Base-by-base conservation (phyloP, 2,113 vertebrate genomes). In the Hemiprocne comata region DNA sequence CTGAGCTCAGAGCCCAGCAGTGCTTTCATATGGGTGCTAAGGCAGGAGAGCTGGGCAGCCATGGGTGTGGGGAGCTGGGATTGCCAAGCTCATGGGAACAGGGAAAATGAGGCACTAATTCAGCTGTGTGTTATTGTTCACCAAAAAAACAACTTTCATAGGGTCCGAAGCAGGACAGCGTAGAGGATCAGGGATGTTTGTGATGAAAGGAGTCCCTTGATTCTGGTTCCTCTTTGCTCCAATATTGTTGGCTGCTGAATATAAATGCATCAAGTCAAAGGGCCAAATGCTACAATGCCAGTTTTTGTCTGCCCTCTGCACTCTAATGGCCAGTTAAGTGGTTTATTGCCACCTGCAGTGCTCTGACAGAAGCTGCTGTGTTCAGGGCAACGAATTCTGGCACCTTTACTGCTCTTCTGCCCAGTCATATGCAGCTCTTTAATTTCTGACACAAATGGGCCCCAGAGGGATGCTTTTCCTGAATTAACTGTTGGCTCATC, bases 341-440 rank as follows among this genome's bases (percentile, higher is more conserved):
- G 23, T 83, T 94, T 86, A 31, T 60, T 77, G 89, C 19, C 36
- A 66, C 55, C 74, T 53, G 48, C 17, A 4, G 81, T 71, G 92
- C 87, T 87, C 65, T 88, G 86, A 62, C 75, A 92, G 89, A 61
- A 92, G 75, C 82, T 75, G 67, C 91, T 92, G 44, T 25, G 67
- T 58, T 44, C 86, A 84, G 64, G 54, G 83, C 79, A 65, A 3
- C 2, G 83, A 34, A 15, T 55, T 72, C 82, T 88, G 83, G 79
- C 79, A 89, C 54, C 76, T 90, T 70, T 73, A 44, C n/a, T 86
- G 83, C 76, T 73, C 84, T 53, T 74, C 83, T 92, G 89, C 46
- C 76, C 40, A 7, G 64, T 96, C 50, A 44, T 53, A 44, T 29
- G 58, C 2, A 13, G 51, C 58, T 75, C 10, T 61, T 72, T 55